Conservation (phyloP, 2,888 invertebrate species). For the Hirtodrosophila duncani region DNA sequence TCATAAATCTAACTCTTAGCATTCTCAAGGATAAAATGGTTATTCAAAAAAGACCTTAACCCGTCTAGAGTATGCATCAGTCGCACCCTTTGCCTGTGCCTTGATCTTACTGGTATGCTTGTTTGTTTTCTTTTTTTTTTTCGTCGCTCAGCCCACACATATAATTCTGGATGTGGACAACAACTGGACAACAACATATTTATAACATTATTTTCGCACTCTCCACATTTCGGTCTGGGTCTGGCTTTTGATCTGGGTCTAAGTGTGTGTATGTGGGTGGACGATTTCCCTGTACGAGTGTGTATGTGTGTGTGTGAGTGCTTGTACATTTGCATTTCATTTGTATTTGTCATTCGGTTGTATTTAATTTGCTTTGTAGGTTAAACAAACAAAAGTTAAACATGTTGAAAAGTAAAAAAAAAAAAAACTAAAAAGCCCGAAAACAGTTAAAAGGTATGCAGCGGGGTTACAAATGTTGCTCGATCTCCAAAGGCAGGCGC, state of each 20-base stretch:
- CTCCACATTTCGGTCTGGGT: slow-evolving; percentile 15
- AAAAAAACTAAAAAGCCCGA: slow-evolving; percentile 7
- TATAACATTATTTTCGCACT: slow-evolving; percentile 70
- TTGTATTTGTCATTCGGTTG: slow-evolving; percentile 44
- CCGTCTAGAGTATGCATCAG: no score
- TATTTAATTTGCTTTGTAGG: slow-evolving; percentile 66
- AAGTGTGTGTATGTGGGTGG: slow-evolving; percentile 14
- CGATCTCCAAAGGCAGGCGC: slow-evolving; percentile 52
- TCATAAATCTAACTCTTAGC: no score
- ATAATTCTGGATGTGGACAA: slow-evolving; percentile 20
- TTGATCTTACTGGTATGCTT: no score
- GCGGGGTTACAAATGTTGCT: slow-evolving; percentile 20
- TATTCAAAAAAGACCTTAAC: no score
- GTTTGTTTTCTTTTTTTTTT: no score
- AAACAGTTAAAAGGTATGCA: slow-evolving; percentile 5
- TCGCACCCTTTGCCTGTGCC: no score
- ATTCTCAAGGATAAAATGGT: no score
- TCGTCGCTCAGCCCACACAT: no score
- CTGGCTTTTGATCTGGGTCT: slow-evolving; percentile 6
- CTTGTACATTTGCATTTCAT: slow-evolving; percentile 46
- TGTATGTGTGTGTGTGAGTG: slow-evolving; percentile 30
- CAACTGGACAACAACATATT: slow-evolving; percentile 58
- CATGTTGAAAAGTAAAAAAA: slow-evolving; percentile 23
- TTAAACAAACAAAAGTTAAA: slow-evolving; percentile 67
- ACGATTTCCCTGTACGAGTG: slow-evolving; percentile 48